Evolutionary conservation across 2,113 vertebrate genomes (phyloP), one percentile per base, ranked within the genome.

Genomic region (Brienomyrus longianalis): DNA sequence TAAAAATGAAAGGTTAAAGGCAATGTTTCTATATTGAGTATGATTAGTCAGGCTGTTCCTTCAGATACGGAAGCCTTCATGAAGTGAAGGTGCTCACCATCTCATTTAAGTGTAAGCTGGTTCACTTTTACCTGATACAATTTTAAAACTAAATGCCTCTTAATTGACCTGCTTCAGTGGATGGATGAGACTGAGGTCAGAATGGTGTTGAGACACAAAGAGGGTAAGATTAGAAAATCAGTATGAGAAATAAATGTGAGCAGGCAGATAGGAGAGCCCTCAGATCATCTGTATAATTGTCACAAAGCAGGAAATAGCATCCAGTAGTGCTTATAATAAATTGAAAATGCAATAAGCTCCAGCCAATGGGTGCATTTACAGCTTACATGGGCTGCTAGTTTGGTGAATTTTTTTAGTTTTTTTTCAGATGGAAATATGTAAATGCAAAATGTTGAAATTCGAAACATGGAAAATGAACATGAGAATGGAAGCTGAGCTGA

Each of bases 271-370:
- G 90, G 91, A 90, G 94, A 93, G 91, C 91, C 87, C 92, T 92
- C 90, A 91, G 95, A 91, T 94, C 93, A 92, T 92, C 93, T 93
- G 93, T 94, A 91, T 90, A 94, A 92, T 91, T 59, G 87, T 91
- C 89, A 86, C 74, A 48, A 91, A 48, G n/a, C 50, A 52, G 48
- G n/a, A 50, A 47, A 52, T 54, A 50, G n/a, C 21, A 48, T 31
- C 43, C 47, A n/a, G 84, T 48, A 52, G 27, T 52, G 85, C 51
- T 52, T 51, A 90, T 86, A 54, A 86, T 52, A 35, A 50, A 86
- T 39, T 27, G 85, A 35, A 86, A 86, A 86, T 86, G 51, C 85
- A 86, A 19, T 86, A 50, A 54, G 80, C 39, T 21, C 4, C 19
- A 48, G 39, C 45, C 85, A 52, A 52, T 52, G 85, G 47, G 27